Percentiles rank a stretch among this genome's conserved stretches.
Conservation (phyloP, 1,140 invertebrate species). For the Paralvinella palmiformis region DNA sequence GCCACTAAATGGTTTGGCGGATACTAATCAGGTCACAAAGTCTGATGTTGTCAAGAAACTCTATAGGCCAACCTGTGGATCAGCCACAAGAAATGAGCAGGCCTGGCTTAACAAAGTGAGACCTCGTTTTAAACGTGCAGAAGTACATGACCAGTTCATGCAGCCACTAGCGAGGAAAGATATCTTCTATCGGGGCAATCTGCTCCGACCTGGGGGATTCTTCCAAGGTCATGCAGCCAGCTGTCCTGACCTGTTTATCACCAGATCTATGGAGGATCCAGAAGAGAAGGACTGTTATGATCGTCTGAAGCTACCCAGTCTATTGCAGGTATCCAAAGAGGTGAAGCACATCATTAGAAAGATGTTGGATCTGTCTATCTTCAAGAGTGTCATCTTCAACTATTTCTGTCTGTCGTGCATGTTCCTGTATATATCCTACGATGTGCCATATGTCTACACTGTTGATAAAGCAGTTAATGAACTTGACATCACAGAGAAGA, state of each 20-base stretch:
- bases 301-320: not conserved
- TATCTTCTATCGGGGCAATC: conserved; percentile 80
- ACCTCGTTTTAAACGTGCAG: not conserved
- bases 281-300: not conserved
- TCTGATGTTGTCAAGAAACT: no score
- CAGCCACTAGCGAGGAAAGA: conserved; percentile 60
- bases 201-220: conserved; percentile 54
- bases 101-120: not conserved
- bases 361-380: conserved; percentile 15
- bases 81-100: no score
- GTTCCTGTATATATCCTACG: conserved; percentile 89
- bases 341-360: conserved; percentile 9
- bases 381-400: conserved; percentile 74
- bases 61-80: no score
- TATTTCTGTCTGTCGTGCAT: conserved; percentile 80
- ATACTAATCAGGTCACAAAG: no score
- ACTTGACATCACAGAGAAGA: conserved; percentile 56
- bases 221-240: conserved; percentile 9
- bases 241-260: conserved; percentile 2
- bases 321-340: not conserved
- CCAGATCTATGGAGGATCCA: not conserved
- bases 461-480: conserved; percentile 38
- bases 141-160: not conserved
- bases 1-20: no score
- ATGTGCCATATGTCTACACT: conserved; percentile 84